A percentile compares a stretch with the other conserved stretches of the same genome.
These are phyloP conservation scores for Euspilapteryx auroguttella DNA, from an alignment of 2,888 invertebrate genomes.

Conservation along the genomic window DNA sequence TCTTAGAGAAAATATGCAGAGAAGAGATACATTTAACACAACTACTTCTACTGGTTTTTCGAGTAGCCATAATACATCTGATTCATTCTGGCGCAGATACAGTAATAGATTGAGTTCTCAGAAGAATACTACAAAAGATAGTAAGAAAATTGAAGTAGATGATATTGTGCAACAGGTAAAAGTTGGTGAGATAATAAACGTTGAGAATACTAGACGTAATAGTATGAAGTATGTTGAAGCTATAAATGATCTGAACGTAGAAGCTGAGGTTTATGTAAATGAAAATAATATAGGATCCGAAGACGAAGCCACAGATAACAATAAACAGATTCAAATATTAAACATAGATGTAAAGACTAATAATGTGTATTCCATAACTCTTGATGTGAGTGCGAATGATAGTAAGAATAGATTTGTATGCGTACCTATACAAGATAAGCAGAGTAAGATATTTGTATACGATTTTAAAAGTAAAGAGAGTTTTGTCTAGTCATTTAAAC, in stretches of 20 bases:
- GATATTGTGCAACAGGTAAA: conserved; percentile 27
- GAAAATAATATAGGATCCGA: conserved; percentile 14
- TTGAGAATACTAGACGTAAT: conserved; percentile 46
- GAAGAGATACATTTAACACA: conserved; percentile 68
- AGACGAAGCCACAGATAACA: conserved; percentile 31
- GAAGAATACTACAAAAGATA: conserved; percentile 34
- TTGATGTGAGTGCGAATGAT: conserved; percentile 44
- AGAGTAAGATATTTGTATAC: conserved; percentile 52
- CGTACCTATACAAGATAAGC: conserved; percentile 35
- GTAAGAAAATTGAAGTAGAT: conserved; percentile 30
- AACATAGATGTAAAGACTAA: conserved; percentile 53
- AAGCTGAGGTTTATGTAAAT: conserved; percentile 24
- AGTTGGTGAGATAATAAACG: conserved; percentile 44
- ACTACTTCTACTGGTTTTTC: conserved; percentile 65
- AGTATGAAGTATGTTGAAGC: conserved; percentile 50
- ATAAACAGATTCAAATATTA: conserved; percentile 56
- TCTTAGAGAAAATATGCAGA: conserved; percentile 56
- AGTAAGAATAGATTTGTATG: conserved; percentile 42
- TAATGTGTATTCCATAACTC: conserved; percentile 49
- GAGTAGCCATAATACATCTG: conserved; percentile 60
- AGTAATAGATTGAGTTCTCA: conserved; percentile 53
- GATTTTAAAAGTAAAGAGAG: conserved; percentile 52
- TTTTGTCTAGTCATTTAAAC: too few species aligned
- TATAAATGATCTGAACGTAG: conserved; percentile 25
- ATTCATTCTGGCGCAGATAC: conserved; percentile 65